Percentiles rank a stretch among this genome's conserved stretches.
Evolutionary conservation across 2,888 invertebrate species (phyloP).

Genomic region (Ophion slaviceki): DNA sequence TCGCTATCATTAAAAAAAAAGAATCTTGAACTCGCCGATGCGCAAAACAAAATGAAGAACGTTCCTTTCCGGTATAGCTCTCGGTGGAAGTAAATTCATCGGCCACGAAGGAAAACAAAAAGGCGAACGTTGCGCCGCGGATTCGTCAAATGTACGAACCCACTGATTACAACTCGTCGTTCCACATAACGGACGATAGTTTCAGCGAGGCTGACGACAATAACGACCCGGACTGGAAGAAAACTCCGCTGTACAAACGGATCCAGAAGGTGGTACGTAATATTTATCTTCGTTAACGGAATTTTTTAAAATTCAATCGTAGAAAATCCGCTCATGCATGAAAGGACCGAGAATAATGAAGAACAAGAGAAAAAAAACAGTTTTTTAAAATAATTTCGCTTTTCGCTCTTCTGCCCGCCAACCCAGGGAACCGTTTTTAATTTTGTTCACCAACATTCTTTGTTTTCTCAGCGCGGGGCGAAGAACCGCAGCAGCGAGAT

Average conservation of each 20-base stretch:
- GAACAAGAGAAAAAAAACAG: not conserved
- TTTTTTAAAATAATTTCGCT: not conserved
- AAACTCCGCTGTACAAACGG: conserved; percentile 87
- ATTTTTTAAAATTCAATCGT: not conserved
- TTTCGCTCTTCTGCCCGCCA: too few species aligned
- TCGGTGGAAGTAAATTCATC: not conserved
- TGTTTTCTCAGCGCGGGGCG: not conserved
- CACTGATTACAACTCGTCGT: conserved; percentile 21
- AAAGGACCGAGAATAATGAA: not conserved
- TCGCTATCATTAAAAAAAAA: conserved; percentile 4
- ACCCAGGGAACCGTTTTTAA: too few species aligned
- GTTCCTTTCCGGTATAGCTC: conserved; percentile 16
- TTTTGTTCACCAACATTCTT: not conserved
- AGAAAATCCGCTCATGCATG: not conserved
- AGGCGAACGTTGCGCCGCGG: not conserved
- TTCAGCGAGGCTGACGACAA: conserved; percentile 80
- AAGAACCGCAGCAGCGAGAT: conserved; percentile 23
- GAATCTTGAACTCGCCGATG: not conserved
- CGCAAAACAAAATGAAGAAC: not conserved
- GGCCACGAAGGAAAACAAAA: conserved; percentile 26
- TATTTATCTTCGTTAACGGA: not conserved
- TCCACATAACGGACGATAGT: conserved; percentile 72
- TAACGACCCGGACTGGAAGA: conserved; percentile 89
- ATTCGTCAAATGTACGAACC: not conserved
- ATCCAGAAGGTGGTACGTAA: conserved; percentile 77